These are phyloP conservation scores for Syrrhaptes paradoxus DNA, from an alignment of 2,113 vertebrate species.

Conservation along the genomic window DNA sequence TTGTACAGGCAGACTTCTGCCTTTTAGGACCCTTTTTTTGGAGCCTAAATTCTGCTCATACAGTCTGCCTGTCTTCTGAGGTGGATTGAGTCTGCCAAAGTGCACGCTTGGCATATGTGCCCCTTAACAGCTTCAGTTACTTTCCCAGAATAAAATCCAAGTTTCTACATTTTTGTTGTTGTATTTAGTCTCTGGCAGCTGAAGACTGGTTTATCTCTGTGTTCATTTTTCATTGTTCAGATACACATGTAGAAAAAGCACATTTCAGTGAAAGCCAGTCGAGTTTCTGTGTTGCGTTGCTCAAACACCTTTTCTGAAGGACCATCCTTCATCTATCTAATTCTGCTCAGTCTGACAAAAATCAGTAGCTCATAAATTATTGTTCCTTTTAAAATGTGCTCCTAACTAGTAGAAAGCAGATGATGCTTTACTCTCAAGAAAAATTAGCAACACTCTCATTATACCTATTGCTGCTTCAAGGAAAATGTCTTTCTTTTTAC, in stretches of 20 bases:
- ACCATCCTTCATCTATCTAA: background rate
- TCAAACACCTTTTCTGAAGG: background rate
- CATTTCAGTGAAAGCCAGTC: background rate
- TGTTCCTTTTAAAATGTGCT: background rate
- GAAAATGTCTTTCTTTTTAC: background rate
- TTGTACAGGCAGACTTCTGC: background rate
- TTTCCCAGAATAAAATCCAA: background rate
- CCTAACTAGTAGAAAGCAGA: background rate
- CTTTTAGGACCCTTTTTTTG: background rate
- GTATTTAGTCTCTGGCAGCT: background rate
- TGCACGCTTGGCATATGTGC: background rate
- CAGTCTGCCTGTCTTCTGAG: background rate
- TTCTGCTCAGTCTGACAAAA: background rate
- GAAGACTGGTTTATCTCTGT: background rate
- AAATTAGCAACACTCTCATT: background rate
- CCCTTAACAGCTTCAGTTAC: background rate
- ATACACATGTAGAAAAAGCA: background rate
- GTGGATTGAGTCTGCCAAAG: background rate
- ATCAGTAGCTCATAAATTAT: background rate
- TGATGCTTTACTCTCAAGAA: background rate
- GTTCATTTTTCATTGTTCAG: background rate
- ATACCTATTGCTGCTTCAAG: background rate
- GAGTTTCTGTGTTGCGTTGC: background rate
- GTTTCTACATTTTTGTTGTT: background rate
- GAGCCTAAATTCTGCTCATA: background rate